These are phyloP conservation scores for Liodrosophila aerea DNA, from an alignment of 2,888 invertebrate genomes.

Conservation along the genomic window DNA sequence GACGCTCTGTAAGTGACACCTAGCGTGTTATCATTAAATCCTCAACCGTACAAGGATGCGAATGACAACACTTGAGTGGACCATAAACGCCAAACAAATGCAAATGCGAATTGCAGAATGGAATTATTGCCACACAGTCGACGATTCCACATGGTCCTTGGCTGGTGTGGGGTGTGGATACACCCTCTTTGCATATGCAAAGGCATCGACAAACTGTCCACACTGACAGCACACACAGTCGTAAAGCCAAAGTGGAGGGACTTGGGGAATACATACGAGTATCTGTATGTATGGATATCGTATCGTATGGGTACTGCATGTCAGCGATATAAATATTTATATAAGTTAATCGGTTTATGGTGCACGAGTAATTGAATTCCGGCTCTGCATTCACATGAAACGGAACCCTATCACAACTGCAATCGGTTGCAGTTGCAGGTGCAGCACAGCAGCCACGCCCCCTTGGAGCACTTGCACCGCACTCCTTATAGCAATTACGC, in stretches of 20 bases:
- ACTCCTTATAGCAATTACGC: conserved; percentile 20
- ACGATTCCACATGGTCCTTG: conserved; percentile 1
- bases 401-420: background rate
- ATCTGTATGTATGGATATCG: background rate
- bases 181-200: conserved; percentile 66
- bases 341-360: conserved; percentile 76
- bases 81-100: conserved; percentile 74
- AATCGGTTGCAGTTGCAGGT: conserved; percentile 9
- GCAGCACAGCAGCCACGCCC: background rate
- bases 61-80: conserved; percentile 72
- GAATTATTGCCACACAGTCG: conserved; percentile 52
- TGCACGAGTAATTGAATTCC: conserved; percentile 74
- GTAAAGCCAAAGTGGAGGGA: conserved; percentile 45
- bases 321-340: conserved; percentile 74
- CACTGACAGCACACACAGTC: conserved; percentile 16
- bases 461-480: background rate
- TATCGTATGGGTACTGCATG: conserved; percentile 47
- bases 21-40: conserved; percentile 67
- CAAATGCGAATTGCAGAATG: conserved; percentile 61
- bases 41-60: conserved; percentile 43
- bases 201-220: conserved; percentile 40
- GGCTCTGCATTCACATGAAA: conserved; percentile 11
- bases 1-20: conserved; percentile 63
- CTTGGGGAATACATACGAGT: background rate
- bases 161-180: background rate